Conservation (phyloP, 2,113 vertebrate species). For the Camarhynchus parvulus region DNA sequence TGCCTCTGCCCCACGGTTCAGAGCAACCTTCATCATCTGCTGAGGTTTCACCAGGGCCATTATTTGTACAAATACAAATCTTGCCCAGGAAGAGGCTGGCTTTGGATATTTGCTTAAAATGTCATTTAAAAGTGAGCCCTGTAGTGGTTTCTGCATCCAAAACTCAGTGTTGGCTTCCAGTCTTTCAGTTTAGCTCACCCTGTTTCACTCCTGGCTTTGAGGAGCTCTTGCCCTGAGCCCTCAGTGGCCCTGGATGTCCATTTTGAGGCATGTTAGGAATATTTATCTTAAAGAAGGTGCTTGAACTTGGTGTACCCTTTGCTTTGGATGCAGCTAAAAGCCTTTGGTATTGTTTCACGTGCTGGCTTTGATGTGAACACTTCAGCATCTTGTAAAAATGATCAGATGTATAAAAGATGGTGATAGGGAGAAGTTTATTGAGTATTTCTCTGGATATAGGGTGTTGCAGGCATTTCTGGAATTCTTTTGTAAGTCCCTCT, state of each 20-base stretch:
- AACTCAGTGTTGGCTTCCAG: neutral
- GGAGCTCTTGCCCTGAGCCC: neutral
- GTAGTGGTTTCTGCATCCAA: neutral
- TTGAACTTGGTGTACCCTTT: neutral
- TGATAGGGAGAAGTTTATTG: neutral
- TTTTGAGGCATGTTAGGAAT: neutral
- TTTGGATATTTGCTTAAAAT: neutral
- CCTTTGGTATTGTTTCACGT: neutral
- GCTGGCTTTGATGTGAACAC: neutral
- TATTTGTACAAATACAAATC: neutral
- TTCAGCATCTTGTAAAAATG: neutral
- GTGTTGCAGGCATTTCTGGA: constrained; percentile 17
- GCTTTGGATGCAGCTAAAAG: neutral
- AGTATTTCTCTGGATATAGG: neutral
- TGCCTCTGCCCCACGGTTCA: neutral
- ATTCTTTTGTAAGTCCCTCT: neutral
- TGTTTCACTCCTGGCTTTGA: neutral
- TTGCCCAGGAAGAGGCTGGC: neutral
- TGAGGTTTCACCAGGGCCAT: neutral
- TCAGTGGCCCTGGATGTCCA: neutral
- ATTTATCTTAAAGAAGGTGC: neutral
- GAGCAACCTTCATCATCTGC: neutral
- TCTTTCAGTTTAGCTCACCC: neutral
- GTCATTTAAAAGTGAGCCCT: neutral
- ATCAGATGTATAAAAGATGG: neutral